A percentile compares a stretch with the other conserved stretches of the same genome.
Evolutionary conservation across 2,888 invertebrate genomes (phyloP).

Genomic region (Hesperia comma): DNA sequence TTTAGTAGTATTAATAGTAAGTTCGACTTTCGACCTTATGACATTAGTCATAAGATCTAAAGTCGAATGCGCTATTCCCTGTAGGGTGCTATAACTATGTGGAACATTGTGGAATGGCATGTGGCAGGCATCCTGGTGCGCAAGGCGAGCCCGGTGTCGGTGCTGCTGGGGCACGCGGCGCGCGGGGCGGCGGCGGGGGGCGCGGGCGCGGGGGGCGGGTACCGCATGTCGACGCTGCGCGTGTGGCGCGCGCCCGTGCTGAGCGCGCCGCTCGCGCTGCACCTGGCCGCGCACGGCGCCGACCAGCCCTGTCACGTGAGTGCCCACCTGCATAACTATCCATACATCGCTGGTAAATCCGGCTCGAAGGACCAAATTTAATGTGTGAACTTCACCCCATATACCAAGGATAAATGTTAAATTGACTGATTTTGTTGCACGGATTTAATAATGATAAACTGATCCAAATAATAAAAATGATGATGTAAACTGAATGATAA

Average conservation of each 20-base stretch:
- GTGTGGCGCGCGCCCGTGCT: constrained; percentile 84
- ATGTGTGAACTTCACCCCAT: too few relatives aligned
- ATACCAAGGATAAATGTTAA: too few relatives aligned
- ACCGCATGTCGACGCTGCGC: constrained; percentile 81
- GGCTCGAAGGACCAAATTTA: too few relatives aligned
- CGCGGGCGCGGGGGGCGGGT: constrained; percentile 59
- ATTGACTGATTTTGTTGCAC: too few relatives aligned
- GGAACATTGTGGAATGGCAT: neutral
- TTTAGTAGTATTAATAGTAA: too few relatives aligned
- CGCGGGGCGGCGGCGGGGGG: constrained; percentile 46
- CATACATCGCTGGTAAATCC: neutral
- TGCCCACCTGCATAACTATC: neutral
- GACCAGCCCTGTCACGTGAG: constrained; percentile 62
- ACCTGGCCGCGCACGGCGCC: constrained; percentile 78
- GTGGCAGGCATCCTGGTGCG: constrained; percentile 81
- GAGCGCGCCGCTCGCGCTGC: constrained; percentile 77
- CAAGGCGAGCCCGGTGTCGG: constrained; percentile 81
- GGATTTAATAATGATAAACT: too few relatives aligned
- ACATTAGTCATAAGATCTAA: too few relatives aligned
- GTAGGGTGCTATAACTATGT: too few relatives aligned
- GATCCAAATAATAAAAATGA: too few relatives aligned
- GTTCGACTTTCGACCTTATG: too few relatives aligned
- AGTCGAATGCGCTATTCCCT: too few relatives aligned
- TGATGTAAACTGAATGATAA: too few relatives aligned
- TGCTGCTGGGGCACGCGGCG: constrained; percentile 69